Evolutionary conservation across 2,113 vertebrate species (phyloP).

Genomic region (Ptychochromis oligacanthus): DNA sequence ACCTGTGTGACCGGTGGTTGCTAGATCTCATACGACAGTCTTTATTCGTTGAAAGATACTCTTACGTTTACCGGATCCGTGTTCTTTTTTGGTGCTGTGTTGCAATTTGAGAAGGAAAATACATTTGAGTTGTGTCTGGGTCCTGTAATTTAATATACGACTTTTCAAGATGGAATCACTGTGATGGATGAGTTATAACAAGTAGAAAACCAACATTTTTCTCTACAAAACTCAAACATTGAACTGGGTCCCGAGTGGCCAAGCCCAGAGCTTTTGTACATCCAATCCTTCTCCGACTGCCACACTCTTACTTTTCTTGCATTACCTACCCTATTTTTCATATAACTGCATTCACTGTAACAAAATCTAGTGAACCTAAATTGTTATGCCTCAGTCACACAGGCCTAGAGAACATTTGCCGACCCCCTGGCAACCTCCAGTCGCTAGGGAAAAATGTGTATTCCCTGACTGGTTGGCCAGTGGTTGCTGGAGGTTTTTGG

Average conservation of each 20-base stretch:
- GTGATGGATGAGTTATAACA: conserved; percentile 6
- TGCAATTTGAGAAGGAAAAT: conserved; percentile 4
- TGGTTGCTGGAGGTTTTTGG: not conserved
- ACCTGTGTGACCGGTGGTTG: not conserved
- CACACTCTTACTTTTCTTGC: not conserved
- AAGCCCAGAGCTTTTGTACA: not conserved
- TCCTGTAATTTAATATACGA: conserved; percentile 11
- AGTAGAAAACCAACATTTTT: conserved; percentile 10
- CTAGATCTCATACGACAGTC: not conserved
- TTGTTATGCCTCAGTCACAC: not conserved
- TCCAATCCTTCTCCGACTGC: not conserved
- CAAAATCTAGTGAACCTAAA: not conserved
- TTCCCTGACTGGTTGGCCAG: not conserved
- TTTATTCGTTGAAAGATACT: not conserved
- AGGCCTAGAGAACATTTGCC: not conserved
- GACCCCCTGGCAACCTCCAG: not conserved
- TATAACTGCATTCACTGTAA: not conserved
- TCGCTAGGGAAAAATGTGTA: not conserved
- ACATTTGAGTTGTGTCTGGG: not conserved
- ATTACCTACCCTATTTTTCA: not conserved
- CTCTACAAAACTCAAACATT: not conserved
- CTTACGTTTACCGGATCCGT: not conserved
- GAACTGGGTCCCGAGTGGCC: not conserved
- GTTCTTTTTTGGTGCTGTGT: not conserved
- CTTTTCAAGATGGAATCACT: not conserved